These are phyloP conservation scores for Sparidentex hasta DNA, from an alignment of 2,797 vertebrate genomes.

Conservation along the genomic window DNA sequence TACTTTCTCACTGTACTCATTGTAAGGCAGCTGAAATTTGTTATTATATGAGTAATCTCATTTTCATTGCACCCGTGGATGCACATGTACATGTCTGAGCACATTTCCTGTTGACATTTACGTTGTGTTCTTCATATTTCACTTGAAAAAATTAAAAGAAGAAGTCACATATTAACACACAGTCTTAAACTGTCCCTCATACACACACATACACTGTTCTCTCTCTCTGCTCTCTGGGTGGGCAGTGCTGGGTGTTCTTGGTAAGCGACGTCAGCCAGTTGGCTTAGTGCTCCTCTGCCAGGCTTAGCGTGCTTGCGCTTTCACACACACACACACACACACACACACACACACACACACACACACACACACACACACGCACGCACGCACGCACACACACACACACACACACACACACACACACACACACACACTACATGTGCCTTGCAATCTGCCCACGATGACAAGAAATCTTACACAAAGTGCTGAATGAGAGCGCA, in stretches of 20 bases:
- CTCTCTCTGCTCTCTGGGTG: slow-evolving; percentile 34
- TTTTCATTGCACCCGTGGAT: not conserved
- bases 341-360: slow-evolving; percentile 10
- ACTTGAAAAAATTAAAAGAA: not conserved
- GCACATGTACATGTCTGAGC: not conserved
- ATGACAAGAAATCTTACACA: slow-evolving; percentile 43
- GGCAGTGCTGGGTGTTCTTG: slow-evolving; percentile 43
- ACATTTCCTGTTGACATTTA: not conserved
- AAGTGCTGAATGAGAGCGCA: slow-evolving; percentile 54
- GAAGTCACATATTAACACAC: not conserved
- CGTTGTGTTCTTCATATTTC: not conserved
- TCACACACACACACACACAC: slow-evolving; percentile 20
- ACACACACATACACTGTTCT: not conserved
- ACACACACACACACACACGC: slow-evolving; percentile 1
- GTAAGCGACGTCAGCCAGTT: slow-evolving; percentile 53
- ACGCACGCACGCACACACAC: slow-evolving; percentile 23
- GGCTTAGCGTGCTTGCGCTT: not conserved
- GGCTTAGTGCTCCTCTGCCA: slow-evolving; percentile 49
- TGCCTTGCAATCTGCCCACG: slow-evolving; percentile 23
- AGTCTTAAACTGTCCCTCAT: not conserved
- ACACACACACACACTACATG: slow-evolving; percentile 16
- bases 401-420: slow-evolving; percentile 12
- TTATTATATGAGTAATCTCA: not conserved
- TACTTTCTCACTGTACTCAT: not conserved
- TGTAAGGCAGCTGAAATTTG: not conserved